A percentile compares a stretch with the other conserved stretches of the same genome.
phyloP scores from a whole-genome alignment of 1,140 invertebrate genomes.

The Octopus bimaculoides region DNA sequence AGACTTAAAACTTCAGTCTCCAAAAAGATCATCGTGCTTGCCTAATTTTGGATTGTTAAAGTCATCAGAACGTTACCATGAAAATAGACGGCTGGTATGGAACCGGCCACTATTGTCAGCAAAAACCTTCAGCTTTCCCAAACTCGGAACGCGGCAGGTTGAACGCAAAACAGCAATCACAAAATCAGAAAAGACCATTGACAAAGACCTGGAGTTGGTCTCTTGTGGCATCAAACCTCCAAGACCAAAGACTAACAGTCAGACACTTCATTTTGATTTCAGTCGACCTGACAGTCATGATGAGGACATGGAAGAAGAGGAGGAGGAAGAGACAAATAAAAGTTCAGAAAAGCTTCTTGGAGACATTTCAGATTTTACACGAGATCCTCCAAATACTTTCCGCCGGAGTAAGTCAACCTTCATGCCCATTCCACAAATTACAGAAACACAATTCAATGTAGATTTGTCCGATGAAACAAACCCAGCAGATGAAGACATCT shows the following conservation, averaged over 20 bases:
- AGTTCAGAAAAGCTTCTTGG: not conserved
- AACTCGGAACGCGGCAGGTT: not conserved
- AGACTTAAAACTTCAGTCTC: not conserved
- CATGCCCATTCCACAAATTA: not conserved
- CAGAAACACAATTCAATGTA: not conserved
- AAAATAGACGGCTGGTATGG: not conserved
- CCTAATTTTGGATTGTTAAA: not conserved
- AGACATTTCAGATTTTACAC: not conserved
- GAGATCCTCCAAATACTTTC: not conserved
- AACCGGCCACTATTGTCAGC: not conserved
- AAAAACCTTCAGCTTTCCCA: not conserved
- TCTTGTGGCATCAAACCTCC: not conserved
- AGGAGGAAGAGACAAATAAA: not conserved
- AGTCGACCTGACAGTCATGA: not conserved
- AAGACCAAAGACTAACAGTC: not conserved
- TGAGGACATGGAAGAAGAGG: not conserved
- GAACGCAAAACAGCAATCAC: not conserved
- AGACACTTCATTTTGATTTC: not conserved
- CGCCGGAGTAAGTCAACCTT: not conserved
- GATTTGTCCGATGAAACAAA: not conserved
- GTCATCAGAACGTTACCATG: not conserved
- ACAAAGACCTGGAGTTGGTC: slow-evolving; percentile 3
- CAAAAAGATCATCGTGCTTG: not conserved
- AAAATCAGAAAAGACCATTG: not conserved
- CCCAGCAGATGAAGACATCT: not conserved